Base-by-base conservation (phyloP, 2,113 vertebrate species). In the Thomomys bottae region DNA sequence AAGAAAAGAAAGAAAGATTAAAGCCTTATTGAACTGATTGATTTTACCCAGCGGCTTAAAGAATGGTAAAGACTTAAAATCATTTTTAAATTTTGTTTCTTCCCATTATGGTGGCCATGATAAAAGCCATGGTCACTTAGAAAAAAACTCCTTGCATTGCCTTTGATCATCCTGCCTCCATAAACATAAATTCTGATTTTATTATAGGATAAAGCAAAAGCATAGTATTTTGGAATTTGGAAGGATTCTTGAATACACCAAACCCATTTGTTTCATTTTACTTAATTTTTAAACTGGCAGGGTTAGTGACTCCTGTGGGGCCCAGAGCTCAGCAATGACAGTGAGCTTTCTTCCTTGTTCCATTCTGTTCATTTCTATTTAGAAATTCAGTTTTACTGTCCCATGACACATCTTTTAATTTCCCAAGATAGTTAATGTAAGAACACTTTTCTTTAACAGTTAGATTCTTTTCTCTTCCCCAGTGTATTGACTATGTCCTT, bases 21-120 rank as follows among this genome's bases (percentile, higher is more conserved):
- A n/a, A n/a, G 21, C 26, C 59, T 92, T 87, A 49, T 40, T 61
- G 63, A 94, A 78, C 72, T 79, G 49, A 72, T 23, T 81, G 38
- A 84, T 40, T 93, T 84, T 57, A 49, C 34, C 76, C 89, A 64
- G 32, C 78, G 76, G 80, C 70, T 83, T 91, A 80, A 86, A 90
- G 89, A 61, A 72, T 38, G n/a, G 17, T 80, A 86, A 72, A 38
- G 32, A 70, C 73, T 81, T 72, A 68, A n/a, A 88, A 34, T 70
- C 70, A 68, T 95, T 96, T 92, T 90, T 91, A 92, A 73, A 77
- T 87, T 92, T 2, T 89, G 40, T 89, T 81, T 90, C 75, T 87
- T 87, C 84, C 81, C 24, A 75, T 30, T 72, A 0, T 71, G 90
- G 76, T 79, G 91, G 81, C 70, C 42, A 1, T 89, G 14, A 17